Conservation (phyloP, 1,140 invertebrate genomes). For the Mesaphorura yosii region DNA sequence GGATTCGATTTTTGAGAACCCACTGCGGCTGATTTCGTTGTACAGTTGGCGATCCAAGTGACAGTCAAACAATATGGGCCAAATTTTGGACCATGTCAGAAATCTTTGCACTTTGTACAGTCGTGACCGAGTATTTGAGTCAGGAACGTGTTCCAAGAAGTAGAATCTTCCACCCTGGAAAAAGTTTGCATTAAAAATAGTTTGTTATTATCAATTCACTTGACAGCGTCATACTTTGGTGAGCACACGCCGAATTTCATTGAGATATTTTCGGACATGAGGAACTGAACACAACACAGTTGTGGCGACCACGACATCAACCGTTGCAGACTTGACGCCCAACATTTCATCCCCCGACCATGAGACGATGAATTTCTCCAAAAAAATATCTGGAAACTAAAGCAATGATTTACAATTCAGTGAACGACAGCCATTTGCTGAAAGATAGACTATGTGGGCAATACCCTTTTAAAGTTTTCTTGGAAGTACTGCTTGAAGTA, state of each 20-base stretch:
- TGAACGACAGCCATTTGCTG: background rate
- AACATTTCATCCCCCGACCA: slow-evolving; percentile 32
- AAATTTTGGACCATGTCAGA: slow-evolving; percentile 23
- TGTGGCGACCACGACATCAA: slow-evolving; percentile 35
- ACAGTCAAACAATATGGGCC: slow-evolving; percentile 32
- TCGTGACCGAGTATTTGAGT: no score
- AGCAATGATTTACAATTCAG: slow-evolving; percentile 10
- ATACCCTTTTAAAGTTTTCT: slow-evolving; percentile 26
- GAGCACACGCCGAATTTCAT: slow-evolving; percentile 34
- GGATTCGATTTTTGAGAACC: slow-evolving; percentile 29
- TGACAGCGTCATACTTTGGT: slow-evolving; percentile 33
- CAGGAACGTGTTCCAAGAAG: slow-evolving; percentile 32
- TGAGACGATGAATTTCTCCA: slow-evolving; percentile 32
- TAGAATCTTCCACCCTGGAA: slow-evolving; percentile 33
- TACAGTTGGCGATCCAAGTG: slow-evolving; percentile 30
- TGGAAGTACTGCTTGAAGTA: slow-evolving; percentile 32
- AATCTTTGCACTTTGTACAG: slow-evolving; percentile 27
- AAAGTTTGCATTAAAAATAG: background rate
- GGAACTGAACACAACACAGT: slow-evolving; percentile 34
- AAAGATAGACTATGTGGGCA: background rate
- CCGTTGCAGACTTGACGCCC: slow-evolving; percentile 26
- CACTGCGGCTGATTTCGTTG: slow-evolving; percentile 14
- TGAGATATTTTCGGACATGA: slow-evolving; percentile 29
- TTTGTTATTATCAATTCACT: slow-evolving; percentile 1
- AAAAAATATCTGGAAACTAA: slow-evolving; percentile 32